Percentiles rank a stretch among this genome's conserved stretches.
Evolutionary conservation across 2,888 invertebrate species (phyloP).

Genomic region (Drosophila fulvimacula): DNA sequence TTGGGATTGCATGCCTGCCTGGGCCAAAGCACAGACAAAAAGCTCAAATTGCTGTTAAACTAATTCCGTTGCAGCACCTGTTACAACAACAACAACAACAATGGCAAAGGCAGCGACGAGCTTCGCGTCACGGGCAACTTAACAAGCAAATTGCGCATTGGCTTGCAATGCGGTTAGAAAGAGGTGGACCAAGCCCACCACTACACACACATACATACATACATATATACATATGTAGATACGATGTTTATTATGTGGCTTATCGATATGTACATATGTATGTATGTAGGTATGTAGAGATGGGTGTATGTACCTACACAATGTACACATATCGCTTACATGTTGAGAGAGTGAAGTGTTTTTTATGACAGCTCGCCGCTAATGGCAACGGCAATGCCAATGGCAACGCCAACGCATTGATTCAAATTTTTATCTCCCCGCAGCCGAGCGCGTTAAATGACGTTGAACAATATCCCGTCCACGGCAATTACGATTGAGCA

Average conservation of each 20-base stretch:
- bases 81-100: conserved; percentile 1
- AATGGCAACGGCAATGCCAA: conserved; percentile 5
- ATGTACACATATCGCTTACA: conserved; percentile 10
- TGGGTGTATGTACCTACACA: background rate
- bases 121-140: conserved; percentile 51
- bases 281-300: background rate
- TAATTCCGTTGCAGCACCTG: conserved; percentile 41
- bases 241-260: conserved; percentile 39
- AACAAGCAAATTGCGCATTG: conserved; percentile 63
- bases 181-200: conserved; percentile 39
- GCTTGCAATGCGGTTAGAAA: conserved; percentile 33
- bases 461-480: conserved; percentile 17
- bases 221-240: background rate
- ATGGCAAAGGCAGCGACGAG: background rate
- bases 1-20: conserved; percentile 8
- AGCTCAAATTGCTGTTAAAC: conserved; percentile 7
- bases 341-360: conserved; percentile 17
- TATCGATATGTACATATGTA: conserved; percentile 25
- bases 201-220: background rate
- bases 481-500: conserved; percentile 37
- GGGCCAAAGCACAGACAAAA: conserved; percentile 7
- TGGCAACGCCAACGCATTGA: conserved; percentile 49
- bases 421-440: conserved; percentile 36
- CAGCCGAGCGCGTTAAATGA: conserved; percentile 28
- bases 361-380: conserved; percentile 8